phyloP scores from a whole-genome alignment of 1,140 invertebrate species.

The Drosophila oshimai region DNA sequence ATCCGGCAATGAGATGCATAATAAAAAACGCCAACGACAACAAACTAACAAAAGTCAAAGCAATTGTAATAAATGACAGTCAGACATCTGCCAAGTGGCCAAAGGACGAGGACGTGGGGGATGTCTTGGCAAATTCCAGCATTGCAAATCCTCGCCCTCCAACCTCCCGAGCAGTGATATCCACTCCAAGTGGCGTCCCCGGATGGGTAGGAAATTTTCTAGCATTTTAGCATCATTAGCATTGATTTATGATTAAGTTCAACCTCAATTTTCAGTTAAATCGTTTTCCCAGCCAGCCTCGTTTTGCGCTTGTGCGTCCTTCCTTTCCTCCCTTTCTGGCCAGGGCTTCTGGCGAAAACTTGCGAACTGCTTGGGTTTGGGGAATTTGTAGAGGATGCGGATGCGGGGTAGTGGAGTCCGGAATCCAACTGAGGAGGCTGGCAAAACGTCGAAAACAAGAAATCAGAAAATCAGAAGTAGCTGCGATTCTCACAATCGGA shows the following conservation, averaged over 20 bases:
- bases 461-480: constrained; percentile 77
- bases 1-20: constrained; percentile 46
- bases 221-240: constrained; percentile 83
- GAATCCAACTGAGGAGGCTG: constrained; percentile 9
- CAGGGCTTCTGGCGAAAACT: constrained; percentile 24
- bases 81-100: constrained; percentile 75
- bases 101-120: neutral
- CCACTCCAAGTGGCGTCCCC: constrained; percentile 62
- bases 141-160: constrained; percentile 58
- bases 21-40: constrained; percentile 52
- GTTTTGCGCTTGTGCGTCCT: constrained; percentile 29
- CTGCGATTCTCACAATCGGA: constrained; percentile 79
- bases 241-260: constrained; percentile 83
- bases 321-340: constrained; percentile 1
- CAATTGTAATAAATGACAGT: constrained; percentile 83
- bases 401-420: neutral
- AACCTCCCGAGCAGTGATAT: constrained; percentile 52
- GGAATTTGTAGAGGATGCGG: neutral
- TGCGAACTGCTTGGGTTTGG: constrained; percentile 21
- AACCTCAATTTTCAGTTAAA: constrained; percentile 83
- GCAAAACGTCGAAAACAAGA: constrained; percentile 76
- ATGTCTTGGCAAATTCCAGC: constrained; percentile 69
- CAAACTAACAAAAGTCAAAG: constrained; percentile 82
- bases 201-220: constrained; percentile 67
- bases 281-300: constrained; percentile 70